These are phyloP conservation scores for Serinus canaria DNA, from an alignment of 2,113 vertebrate genomes.

Conservation along the genomic window DNA sequence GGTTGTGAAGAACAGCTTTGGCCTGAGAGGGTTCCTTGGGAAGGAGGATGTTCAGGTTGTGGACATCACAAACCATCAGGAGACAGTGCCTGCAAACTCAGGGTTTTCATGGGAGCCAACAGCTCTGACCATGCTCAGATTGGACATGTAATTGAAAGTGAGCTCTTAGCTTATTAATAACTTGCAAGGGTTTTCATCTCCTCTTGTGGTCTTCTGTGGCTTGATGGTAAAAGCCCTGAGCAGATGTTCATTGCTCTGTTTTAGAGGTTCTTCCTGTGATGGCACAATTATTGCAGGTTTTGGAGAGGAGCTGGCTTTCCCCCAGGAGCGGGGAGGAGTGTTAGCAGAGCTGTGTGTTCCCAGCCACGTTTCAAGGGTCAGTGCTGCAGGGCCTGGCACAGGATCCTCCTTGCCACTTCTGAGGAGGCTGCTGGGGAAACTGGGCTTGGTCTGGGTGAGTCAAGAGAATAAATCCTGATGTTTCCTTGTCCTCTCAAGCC, in stretches of 20 bases:
- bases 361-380: background rate
- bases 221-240: background rate
- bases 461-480: background rate
- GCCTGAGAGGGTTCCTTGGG: background rate
- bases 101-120: background rate
- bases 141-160: background rate
- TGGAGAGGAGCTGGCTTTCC: background rate
- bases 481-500: background rate
- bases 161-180: background rate
- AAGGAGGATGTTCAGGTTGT: background rate
- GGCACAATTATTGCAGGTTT: background rate
- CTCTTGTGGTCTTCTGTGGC: background rate
- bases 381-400: background rate
- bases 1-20: background rate
- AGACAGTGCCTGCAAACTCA: background rate
- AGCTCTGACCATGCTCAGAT: background rate
- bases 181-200: background rate
- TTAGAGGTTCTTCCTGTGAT: background rate
- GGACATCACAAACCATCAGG: rapidly evolving
- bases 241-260: background rate
- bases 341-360: background rate
- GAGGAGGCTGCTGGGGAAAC: background rate
- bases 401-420: rapidly evolving
- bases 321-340: rapidly evolving
- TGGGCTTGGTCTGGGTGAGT: background rate